These are phyloP conservation scores for Galaxea fascicularis DNA, from an alignment of 92 coral and sea anemone species.

Conservation along the genomic window DNA sequence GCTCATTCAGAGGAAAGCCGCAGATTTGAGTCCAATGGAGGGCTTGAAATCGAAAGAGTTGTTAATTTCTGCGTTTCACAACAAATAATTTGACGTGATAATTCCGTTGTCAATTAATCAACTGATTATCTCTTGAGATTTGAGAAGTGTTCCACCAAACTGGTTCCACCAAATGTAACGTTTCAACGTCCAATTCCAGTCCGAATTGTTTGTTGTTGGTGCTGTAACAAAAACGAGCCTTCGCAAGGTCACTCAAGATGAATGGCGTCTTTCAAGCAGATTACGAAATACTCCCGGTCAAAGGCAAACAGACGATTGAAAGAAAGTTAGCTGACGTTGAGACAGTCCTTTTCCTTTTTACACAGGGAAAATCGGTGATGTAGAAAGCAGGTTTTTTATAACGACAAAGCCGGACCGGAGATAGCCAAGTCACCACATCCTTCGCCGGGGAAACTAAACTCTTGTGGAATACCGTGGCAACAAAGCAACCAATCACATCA, in stretches of 20 bases:
- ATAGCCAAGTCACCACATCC: background rate
- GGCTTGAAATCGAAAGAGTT: too few species aligned
- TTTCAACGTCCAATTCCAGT: background rate
- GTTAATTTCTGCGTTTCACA: background rate
- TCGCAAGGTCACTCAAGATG: background rate
- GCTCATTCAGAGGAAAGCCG: background rate
- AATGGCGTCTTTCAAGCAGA: background rate
- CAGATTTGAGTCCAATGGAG: background rate
- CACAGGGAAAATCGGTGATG: background rate
- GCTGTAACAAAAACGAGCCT: background rate
- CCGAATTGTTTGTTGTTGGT: background rate
- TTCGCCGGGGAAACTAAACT: constrained; percentile 49
- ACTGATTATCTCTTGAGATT: constrained; percentile 14
- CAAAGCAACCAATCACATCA: constrained; percentile 37
- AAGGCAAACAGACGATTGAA: background rate
- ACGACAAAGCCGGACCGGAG: background rate
- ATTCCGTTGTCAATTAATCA: constrained; percentile 26
- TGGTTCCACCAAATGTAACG: background rate
- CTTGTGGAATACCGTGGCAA: constrained; percentile 33
- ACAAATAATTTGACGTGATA: constrained; percentile 51
- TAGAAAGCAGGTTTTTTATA: background rate
- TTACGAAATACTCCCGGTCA: background rate
- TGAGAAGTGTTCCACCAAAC: background rate
- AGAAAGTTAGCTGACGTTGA: too few species aligned
- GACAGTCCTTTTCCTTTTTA: background rate